Evolutionary conservation across 2,888 invertebrate genomes (phyloP).

Genomic region (Sericinus montela): DNA sequence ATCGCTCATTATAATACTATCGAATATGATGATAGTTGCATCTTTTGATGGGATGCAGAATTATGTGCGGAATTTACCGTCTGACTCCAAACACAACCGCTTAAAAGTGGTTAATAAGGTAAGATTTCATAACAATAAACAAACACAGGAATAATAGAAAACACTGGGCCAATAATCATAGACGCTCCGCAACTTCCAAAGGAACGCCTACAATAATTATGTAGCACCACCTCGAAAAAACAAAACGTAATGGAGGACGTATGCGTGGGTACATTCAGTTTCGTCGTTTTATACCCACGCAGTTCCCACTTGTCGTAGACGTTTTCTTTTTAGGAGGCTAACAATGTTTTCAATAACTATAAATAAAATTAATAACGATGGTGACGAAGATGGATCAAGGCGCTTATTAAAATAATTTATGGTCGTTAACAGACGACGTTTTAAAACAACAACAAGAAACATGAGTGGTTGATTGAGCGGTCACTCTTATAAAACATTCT

Average conservation of each 20-base stretch:
- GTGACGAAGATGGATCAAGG: background rate
- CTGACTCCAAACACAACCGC: slow-evolving; percentile 57
- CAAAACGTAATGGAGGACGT: slow-evolving; percentile 56
- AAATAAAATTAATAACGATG: slow-evolving; percentile 4
- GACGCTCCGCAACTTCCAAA: slow-evolving; percentile 73
- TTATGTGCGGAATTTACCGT: slow-evolving; percentile 47
- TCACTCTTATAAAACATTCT: slow-evolving; percentile 8
- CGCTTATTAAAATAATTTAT: background rate
- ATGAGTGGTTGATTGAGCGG: slow-evolving; percentile 9
- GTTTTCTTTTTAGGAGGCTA: slow-evolving; percentile 63
- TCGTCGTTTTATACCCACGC: slow-evolving; percentile 57
- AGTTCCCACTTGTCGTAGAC: slow-evolving; percentile 39
- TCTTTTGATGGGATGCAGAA: slow-evolving; percentile 25
- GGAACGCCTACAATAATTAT: slow-evolving; percentile 57
- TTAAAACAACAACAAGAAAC: background rate
- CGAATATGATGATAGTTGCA: slow-evolving; percentile 32
- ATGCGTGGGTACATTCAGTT: slow-evolving; percentile 60
- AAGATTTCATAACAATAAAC: slow-evolving; percentile 54
- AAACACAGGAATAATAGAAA: slow-evolving; percentile 44
- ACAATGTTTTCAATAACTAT: slow-evolving; percentile 51
- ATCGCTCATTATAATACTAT: slow-evolving; percentile 43
- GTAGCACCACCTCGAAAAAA: slow-evolving; percentile 48
- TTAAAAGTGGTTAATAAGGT: slow-evolving; percentile 48
- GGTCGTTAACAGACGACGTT: no score
- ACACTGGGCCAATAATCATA: slow-evolving; percentile 55